These are phyloP conservation scores for Heliconius charithonia DNA, from an alignment of 2,888 invertebrate genomes.

Conservation along the genomic window DNA sequence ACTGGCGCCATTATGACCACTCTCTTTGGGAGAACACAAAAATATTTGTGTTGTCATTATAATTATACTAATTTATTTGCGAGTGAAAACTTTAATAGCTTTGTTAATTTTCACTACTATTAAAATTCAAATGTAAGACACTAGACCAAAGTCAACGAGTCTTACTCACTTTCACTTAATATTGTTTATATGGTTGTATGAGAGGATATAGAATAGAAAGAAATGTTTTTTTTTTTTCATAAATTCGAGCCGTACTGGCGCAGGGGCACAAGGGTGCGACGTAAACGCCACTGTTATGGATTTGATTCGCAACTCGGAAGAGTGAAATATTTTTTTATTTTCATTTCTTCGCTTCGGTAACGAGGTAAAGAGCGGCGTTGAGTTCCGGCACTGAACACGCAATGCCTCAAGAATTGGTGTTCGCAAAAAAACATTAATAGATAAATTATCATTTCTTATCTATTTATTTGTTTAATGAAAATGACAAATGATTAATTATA, in stretches of 20 bases:
- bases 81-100: conserved; percentile 28
- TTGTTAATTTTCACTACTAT: conserved; percentile 19
- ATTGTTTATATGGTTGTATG: background rate
- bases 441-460: conserved; percentile 7
- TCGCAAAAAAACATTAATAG: background rate
- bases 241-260: background rate
- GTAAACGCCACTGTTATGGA: background rate
- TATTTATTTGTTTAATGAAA: conserved; percentile 1
- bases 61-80: conserved; percentile 29
- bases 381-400: no score
- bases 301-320: background rate
- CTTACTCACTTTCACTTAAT: conserved; percentile 24
- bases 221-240: background rate
- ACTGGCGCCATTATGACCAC: background rate
- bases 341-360: background rate
- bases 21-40: background rate
- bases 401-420: background rate
- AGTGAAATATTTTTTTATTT: background rate
- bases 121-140: conserved; percentile 9
- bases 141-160: background rate
- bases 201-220: background rate
- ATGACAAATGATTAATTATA: background rate
- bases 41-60: conserved; percentile 16
- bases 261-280: background rate
- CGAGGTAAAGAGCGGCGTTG: background rate